Base-by-base conservation (phyloP, 2,797 vertebrate genomes). In the Pangasius djambal region DNA sequence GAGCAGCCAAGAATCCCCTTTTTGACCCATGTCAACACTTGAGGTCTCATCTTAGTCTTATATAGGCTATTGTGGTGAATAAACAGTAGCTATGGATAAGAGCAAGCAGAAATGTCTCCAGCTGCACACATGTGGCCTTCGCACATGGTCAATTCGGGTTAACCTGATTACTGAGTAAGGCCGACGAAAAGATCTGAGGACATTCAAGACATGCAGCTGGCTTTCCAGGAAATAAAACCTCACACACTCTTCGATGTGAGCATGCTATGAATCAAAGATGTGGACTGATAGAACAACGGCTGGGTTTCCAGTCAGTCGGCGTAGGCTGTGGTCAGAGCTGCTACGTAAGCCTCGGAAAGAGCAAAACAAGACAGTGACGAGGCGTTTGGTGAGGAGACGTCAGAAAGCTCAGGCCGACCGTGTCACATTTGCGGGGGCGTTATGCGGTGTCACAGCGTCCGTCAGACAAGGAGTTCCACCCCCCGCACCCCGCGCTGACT, bases 381-480 rank as follows among this genome's bases (percentile, higher is more conserved):
- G 40, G 67, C 34, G 57, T 67, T 83, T 67, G 84, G 84, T 74
- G 25, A 61, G n/a, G 65, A 20, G 31, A 88, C 34, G 63, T 92
- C 91, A 89, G 83, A 84, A 65, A 48, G 81, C 50, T 31, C 37
- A 69, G 85, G 75, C 48, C 61, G 48, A 77, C 20, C 67, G 12
- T 69, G 65, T 83, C 88, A 89, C 78, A n/a, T 61, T 34, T 82
- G 69, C 65, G 44, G 69, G 88, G 85, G 72, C 48, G 82, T 63
- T 69, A 79, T 65, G 34, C 67, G 3, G 61, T 18, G 78, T 89
- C 85, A 61, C 31, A 34, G 72, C 63, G 61, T 74, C 69, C 78
- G 65, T 89, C 87, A 78, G 75, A 86, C 78, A 67, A 86, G 75
- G 88, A 88, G 89, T 89, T 86, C 91, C 86, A 83, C 87, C 88